Evolutionary conservation across 1,140 invertebrate species (phyloP), one percentile per base, ranked within the genome.

Genomic region (Solenopsis fugax): DNA sequence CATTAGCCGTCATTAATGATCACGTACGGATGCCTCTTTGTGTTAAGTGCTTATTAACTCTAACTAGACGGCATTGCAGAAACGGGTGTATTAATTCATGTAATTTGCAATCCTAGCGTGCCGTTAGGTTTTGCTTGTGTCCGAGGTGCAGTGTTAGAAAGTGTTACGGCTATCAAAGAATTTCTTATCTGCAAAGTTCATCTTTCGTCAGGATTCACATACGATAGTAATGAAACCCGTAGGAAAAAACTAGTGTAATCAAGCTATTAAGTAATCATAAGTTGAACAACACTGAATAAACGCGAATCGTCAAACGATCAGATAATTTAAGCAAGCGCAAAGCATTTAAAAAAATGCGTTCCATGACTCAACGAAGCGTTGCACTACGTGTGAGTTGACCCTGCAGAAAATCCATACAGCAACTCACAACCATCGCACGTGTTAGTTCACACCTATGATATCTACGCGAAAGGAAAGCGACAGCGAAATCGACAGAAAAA

Each of bases 31-130:
- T 24, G 34, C 77, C 67, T 48, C 85, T 89, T 87, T 90, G 88
- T 78, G 89, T 90, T 90, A 90, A 90, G 86, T 58, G 67, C 85
- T 90, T 84, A 88, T 90, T 90, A 90, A 89, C 76, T 67, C 45
- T 75, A 78, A 76, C 72, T 84, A 82, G 65, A 52, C 34, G 54
- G 54, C 62, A 87, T 75, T 72, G 67, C 58, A 82, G 58, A 87
- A 89, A 84, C 72, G 77, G 45, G 88, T 85, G 77, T 76, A 90
- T 90, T 90, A 90, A 90, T 90, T 89, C 88, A 72, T 86, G 89
- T 87, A 89, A 90, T 90, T 90, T 89, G 71, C 77, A 87, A 89
- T 84, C 84, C 62, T 87, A 73, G 50, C 58, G 45, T 90, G 89
- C 88, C 88, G 67, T 41, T 75, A 78, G 24, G 87, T 64, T 64